Evolutionary conservation across 2,888 invertebrate genomes (phyloP).

Genomic region (Dolomedes plantarius): DNA sequence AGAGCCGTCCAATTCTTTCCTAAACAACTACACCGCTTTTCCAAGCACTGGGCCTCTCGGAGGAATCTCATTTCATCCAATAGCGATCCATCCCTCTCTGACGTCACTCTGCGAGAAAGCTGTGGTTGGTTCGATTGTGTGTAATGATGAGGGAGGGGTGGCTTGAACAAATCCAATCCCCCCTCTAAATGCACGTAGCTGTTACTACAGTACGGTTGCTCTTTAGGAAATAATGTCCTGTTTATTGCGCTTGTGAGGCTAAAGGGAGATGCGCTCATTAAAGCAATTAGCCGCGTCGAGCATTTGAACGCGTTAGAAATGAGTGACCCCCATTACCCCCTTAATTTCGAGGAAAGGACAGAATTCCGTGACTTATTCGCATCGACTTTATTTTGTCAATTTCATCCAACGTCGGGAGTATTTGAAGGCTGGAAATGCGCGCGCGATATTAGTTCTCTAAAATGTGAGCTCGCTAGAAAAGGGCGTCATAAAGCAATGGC

Average conservation of each 20-base stretch:
- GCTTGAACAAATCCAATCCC: neutral
- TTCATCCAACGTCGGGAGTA: neutral
- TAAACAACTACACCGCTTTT: constrained; percentile 7
- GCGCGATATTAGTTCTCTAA: neutral
- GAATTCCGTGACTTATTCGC: neutral
- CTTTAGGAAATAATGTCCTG: constrained; percentile 27
- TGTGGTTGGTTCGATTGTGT: constrained; percentile 8
- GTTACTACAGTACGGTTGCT: neutral
- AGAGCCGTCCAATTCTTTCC: neutral
- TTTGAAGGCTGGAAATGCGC: neutral
- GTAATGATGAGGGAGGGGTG: constrained; percentile 21
- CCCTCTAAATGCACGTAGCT: neutral
- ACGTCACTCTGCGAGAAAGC: neutral
- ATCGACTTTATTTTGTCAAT: constrained; percentile 4
- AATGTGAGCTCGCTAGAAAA: constrained; percentile 21
- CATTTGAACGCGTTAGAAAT: constrained; percentile 49
- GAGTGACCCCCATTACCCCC: constrained; percentile 47
- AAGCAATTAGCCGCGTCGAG: constrained; percentile 53
- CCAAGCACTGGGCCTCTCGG: neutral
- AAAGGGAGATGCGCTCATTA: constrained; percentile 40
- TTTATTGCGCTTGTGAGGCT: constrained; percentile 21
- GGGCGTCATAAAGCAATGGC: constrained; percentile 21
- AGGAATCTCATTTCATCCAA: constrained; percentile 18
- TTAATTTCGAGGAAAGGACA: constrained; percentile 34
- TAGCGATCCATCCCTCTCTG: neutral